Conservation (phyloP, 2,797 vertebrate genomes). For the Rhynchonycteris naso region DNA sequence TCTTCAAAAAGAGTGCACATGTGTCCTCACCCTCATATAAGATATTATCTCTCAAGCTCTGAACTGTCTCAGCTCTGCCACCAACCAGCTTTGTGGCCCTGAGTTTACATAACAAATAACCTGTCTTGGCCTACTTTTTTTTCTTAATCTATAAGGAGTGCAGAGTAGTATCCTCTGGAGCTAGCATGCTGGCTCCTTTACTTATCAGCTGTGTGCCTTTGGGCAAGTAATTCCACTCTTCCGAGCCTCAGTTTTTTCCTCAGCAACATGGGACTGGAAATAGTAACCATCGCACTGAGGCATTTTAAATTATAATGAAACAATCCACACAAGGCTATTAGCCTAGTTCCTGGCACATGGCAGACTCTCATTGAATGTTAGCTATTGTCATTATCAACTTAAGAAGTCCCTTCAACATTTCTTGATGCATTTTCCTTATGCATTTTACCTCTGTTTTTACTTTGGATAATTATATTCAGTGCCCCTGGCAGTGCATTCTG, state of each 20-base stretch:
- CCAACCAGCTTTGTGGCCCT: not conserved
- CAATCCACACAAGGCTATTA: not conserved
- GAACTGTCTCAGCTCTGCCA: not conserved
- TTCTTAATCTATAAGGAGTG: not conserved
- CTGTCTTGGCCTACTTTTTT: not conserved
- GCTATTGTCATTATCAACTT: not conserved
- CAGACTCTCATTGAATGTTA: not conserved
- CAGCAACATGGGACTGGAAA: slow-evolving; percentile 17
- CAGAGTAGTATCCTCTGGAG: not conserved
- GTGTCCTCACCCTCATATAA: no score
- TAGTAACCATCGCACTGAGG: no score
- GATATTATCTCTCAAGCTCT: not conserved
- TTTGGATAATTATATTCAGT: not conserved
- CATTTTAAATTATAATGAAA: not conserved
- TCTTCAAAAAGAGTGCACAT: not conserved
- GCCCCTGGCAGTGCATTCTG: not conserved
- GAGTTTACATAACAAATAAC: no score
- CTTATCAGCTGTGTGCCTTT: not conserved
- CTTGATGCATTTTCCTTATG: not conserved
- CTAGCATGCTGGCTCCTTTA: not conserved
- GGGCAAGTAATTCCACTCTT: not conserved
- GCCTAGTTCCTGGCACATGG: not conserved
- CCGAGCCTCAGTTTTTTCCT: not conserved
- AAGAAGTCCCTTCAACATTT: not conserved
- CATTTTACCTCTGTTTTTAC: slow-evolving; percentile 29